Percentiles rank a stretch among this genome's conserved stretches.
Conservation (phyloP, 1,140 invertebrate species). For the Drosophila seguyi region DNA sequence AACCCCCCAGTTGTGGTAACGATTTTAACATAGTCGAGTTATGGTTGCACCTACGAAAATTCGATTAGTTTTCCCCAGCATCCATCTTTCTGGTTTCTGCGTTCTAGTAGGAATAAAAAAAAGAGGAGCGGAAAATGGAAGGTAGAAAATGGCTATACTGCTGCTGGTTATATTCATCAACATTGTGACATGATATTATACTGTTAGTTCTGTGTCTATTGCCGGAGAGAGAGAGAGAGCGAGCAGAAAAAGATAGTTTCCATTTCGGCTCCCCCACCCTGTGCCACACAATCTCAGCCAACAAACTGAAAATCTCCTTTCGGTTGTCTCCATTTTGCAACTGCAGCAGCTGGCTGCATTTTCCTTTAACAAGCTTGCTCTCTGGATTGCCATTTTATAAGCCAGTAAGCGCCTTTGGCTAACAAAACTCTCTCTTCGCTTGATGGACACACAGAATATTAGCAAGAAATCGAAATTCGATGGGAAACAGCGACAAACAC, state of each 20-base stretch:
- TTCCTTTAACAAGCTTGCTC: constrained; percentile 24
- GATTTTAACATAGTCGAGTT: constrained; percentile 19
- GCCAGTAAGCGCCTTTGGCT: constrained; percentile 63
- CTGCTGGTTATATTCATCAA: constrained; percentile 33
- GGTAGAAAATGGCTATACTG: background rate
- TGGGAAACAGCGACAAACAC: background rate
- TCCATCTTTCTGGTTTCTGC: constrained; percentile 24
- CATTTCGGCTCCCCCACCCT: constrained; percentile 19
- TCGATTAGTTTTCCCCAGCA: constrained; percentile 35
- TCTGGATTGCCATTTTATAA: constrained; percentile 51
- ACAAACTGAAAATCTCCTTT: constrained; percentile 28
- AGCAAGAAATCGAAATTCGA: constrained; percentile 21
- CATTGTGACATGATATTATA: constrained; percentile 45
- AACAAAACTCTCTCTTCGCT: constrained; percentile 14
- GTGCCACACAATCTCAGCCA: constrained; percentile 24
- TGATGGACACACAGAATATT: constrained; percentile 23
- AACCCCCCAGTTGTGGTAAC: background rate
- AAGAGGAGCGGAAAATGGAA: background rate
- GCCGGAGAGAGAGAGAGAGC: background rate
- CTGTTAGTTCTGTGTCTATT: constrained; percentile 38
- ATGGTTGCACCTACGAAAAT: constrained; percentile 40
- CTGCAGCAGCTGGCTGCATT: constrained; percentile 16
- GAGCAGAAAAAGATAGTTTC: constrained; percentile 3
- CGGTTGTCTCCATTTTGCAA: background rate
- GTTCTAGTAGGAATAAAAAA: constrained; percentile 8